Base-by-base conservation (phyloP, 2,113 vertebrate species). In the Psammodynastes pulverulentus region DNA sequence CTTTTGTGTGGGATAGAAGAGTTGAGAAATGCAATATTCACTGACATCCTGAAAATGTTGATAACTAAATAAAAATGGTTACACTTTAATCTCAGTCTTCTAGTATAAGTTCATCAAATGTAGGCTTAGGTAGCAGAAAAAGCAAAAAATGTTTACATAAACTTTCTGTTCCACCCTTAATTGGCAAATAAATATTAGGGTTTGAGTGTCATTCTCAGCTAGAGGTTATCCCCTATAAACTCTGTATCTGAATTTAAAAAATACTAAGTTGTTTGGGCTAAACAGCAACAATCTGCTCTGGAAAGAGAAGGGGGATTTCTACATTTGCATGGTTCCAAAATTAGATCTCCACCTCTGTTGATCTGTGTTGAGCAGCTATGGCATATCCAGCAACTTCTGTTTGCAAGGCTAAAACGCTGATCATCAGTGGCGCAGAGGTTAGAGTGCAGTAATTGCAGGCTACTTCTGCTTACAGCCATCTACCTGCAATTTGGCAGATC, bases 231-330 rank as follows among this genome's bases (percentile, higher is more conserved):
- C 3, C 46, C 62, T 89, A 84, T 95, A 94, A 95, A 91, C 94
- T 91, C 93, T 93, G 94, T 49, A 88, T 87, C 94, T 94, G 89
- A 19, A 95, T 0, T 88, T 92, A 92, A 94, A 53, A 96, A 96
- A 96, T 86, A 86, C 17, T 86, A 19, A 43, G 95, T 95, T 92
- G 23, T 91, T 94, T 94, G 96, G 56, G 93, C 95, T 95, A 0
- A 72, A 96, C 91, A 96, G 87, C 94, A 93, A 85, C 95, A 95
- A 94, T 96, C 94, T 26, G 5, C 94, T 96, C 94, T 45, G 94
- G 95, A 96, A 94, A 96, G 94, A 94, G 95, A 96, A 95, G 15
- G n/a, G 67, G 67, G 15, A 34, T 79, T 39, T 79, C 67, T 79
- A 39, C 67, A 79, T 79, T 79, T 79, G 15, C 67, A 8, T 6